Evolutionary conservation across 2,797 vertebrate species (phyloP).

Genomic region (Scolopax bukidnonensis): DNA sequence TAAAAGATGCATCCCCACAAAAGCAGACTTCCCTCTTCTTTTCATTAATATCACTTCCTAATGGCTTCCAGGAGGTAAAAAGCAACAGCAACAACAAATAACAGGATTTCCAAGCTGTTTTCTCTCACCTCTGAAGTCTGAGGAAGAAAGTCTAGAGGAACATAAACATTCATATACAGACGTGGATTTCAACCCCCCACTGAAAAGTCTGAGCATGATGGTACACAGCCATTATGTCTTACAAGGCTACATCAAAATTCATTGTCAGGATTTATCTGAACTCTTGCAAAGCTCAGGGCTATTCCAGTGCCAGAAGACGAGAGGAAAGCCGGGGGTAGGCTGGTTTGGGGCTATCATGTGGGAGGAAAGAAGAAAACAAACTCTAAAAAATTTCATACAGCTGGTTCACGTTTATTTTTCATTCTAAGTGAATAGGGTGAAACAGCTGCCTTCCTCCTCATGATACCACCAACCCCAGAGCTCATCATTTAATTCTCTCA

Average conservation of each 20-base stretch:
- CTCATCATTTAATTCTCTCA: not conserved
- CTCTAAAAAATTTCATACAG: not conserved
- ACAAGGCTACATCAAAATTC: not conserved
- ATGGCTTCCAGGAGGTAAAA: conserved; percentile 1
- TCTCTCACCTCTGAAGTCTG: not conserved
- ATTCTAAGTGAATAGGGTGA: not conserved
- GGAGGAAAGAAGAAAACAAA: not conserved
- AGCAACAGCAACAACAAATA: conserved; percentile 3
- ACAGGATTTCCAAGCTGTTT: not conserved
- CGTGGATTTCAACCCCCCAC: not conserved
- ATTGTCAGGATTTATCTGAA: not conserved
- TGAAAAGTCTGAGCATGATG: not conserved
- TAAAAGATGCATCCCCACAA: not conserved
- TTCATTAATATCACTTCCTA: conserved; percentile 11
- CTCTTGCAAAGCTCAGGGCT: not conserved
- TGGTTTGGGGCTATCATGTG: not conserved
- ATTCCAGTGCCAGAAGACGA: not conserved
- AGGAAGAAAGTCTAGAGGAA: not conserved
- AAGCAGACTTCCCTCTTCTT: not conserved
- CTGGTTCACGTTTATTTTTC: not conserved
- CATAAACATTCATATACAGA: not conserved
- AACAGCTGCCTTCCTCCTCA: not conserved
- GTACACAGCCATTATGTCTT: not conserved
- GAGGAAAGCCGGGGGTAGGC: not conserved
- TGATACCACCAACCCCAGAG: not conserved